Evolutionary conservation across 1,140 invertebrate genomes (phyloP).

Genomic region (Pseudoatta argentina): DNA sequence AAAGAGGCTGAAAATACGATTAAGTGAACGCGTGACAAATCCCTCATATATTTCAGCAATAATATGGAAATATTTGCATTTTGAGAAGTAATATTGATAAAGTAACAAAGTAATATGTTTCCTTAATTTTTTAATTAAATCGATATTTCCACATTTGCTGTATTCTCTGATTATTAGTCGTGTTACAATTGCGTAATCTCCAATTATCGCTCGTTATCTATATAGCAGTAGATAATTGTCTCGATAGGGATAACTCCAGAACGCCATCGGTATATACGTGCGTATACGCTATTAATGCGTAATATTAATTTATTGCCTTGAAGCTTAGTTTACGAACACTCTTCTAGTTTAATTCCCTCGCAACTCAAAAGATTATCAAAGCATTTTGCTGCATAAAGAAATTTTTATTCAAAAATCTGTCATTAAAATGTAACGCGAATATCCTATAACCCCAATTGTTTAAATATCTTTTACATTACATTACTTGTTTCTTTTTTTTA

Average conservation of each 20-base stretch:
- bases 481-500: neutral
- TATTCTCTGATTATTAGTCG: neutral
- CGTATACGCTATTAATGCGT: neutral
- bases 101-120: neutral
- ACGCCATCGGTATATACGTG: neutral
- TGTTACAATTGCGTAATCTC: neutral
- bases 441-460: neutral
- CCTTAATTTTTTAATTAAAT: neutral
- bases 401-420: neutral
- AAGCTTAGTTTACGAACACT: neutral
- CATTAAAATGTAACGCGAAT: neutral
- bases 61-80: conserved; percentile 24
- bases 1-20: conserved; percentile 18
- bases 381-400: neutral
- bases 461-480: neutral
- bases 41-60: neutral
- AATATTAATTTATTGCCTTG: neutral
- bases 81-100: neutral
- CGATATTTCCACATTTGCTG: neutral
- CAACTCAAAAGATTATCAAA: neutral
- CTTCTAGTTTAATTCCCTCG: neutral
- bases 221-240: conserved; percentile 1
- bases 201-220: neutral
- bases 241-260: conserved; percentile 8
- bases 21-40: neutral